phyloP scores from a whole-genome alignment of 2,888 invertebrate genomes.

The Sturmia bella region DNA sequence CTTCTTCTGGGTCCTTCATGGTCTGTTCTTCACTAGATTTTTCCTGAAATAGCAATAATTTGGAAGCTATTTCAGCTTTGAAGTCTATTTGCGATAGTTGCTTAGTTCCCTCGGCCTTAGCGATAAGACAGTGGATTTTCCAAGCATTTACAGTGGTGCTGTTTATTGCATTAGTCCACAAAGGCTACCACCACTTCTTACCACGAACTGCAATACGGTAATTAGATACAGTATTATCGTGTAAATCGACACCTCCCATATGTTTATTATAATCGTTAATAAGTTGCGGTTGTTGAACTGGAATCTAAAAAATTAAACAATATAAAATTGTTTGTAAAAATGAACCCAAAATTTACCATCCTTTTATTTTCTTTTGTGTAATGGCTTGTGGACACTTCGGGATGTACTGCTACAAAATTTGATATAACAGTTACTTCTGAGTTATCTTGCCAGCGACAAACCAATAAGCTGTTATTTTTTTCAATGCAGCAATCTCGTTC shows the following conservation, averaged over 20 bases:
- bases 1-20: too few species aligned
- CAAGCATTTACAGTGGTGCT: slow-evolving; percentile 2
- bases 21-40: too few species aligned
- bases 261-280: slow-evolving; percentile 6
- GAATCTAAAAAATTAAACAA: not conserved
- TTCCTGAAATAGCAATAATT: too few species aligned
- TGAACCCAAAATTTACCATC: not conserved
- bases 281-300: not conserved
- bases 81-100: not conserved
- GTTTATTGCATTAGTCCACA: not conserved
- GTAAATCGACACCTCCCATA: slow-evolving; percentile 29
- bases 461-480: not conserved
- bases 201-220: not conserved
- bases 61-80: not conserved
- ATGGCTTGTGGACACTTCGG: slow-evolving; percentile 5
- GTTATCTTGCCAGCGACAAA: slow-evolving; percentile 21
- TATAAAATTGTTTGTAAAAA: too few species aligned
- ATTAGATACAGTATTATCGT: slow-evolving; percentile 22
- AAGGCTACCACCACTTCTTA: not conserved
- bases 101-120: not conserved
- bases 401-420: slow-evolving; percentile 36
- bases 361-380: slow-evolving; percentile 10
- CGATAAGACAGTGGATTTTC: not conserved
- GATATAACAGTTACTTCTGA: slow-evolving; percentile 22
- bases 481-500: slow-evolving; percentile 16